phyloP scores from a whole-genome alignment of 2,113 vertebrate species.

The Pampusana beccarii region DNA sequence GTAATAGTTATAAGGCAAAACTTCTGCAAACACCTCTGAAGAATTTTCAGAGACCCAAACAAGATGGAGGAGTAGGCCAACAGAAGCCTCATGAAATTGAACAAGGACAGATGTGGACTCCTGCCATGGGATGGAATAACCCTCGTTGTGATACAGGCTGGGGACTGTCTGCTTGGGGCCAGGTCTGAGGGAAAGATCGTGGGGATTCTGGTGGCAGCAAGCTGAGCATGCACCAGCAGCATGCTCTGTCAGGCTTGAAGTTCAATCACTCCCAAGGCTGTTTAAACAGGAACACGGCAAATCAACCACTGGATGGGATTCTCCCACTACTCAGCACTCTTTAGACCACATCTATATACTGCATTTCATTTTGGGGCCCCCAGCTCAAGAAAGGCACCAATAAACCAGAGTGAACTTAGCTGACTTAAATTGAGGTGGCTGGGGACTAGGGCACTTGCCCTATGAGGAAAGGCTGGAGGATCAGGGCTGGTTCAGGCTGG shows the following conservation, averaged over 20 bases:
- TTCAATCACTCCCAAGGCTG: background rate
- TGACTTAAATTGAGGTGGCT: rapidly evolving
- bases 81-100: background rate
- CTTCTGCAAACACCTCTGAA: background rate
- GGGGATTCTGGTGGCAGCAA: background rate
- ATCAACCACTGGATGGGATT: background rate
- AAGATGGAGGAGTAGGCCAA: background rate
- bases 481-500: background rate
- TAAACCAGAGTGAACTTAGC: background rate
- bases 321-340: background rate
- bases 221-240: background rate
- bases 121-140: background rate
- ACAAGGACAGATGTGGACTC: background rate
- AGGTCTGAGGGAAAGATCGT: background rate
- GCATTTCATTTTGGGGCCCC: background rate
- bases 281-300: background rate
- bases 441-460: no score
- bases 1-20: background rate
- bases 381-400: background rate
- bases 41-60: background rate
- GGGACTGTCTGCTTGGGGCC: background rate
- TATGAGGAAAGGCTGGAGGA: background rate
- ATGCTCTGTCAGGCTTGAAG: background rate
- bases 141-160: background rate
- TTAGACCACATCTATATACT: background rate